These are phyloP conservation scores for Amphiduros pacificus DNA, from an alignment of 2,888 invertebrate genomes.

Conservation along the genomic window DNA sequence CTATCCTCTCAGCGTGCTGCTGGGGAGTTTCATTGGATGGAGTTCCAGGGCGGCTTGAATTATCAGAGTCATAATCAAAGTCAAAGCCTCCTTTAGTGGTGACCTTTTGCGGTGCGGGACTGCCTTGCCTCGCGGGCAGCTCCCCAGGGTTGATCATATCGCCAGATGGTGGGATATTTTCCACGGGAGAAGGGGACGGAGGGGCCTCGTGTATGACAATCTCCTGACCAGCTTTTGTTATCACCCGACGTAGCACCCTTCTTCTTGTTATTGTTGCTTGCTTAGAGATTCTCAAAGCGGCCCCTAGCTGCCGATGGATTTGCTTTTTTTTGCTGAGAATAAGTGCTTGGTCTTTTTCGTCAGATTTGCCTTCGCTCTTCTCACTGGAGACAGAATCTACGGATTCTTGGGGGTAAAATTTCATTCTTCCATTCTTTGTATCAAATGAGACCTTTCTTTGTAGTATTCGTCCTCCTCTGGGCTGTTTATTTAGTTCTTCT, in stretches of 20 bases:
- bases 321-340: not conserved
- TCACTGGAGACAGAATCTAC: not conserved
- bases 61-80: conserved; percentile 14
- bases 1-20: too few relatives aligned
- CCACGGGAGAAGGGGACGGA: not conserved
- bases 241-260: conserved; percentile 43
- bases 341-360: too few relatives aligned
- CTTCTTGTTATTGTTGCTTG: conserved; percentile 43
- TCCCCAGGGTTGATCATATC: not conserved
- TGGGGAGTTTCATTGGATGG: not conserved
- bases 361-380: too few relatives aligned
- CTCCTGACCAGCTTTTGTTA: conserved; percentile 44
- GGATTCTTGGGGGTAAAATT: not conserved
- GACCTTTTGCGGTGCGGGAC: not conserved
- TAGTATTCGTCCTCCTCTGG: conserved; percentile 8
- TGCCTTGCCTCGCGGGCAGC: not conserved
- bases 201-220: conserved; percentile 29
- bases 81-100: conserved; percentile 3
- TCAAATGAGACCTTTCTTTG: not conserved
- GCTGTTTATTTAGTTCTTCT: conserved; percentile 12
- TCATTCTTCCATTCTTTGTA: not conserved
- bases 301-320: not conserved
- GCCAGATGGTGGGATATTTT: too few relatives aligned
- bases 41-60: not conserved
- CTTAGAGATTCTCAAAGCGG: conserved; percentile 9